Percentiles rank a stretch among this genome's conserved stretches.
Evolutionary conservation across 2,888 invertebrate species (phyloP).

Genomic region (Volucella bombylans): DNA sequence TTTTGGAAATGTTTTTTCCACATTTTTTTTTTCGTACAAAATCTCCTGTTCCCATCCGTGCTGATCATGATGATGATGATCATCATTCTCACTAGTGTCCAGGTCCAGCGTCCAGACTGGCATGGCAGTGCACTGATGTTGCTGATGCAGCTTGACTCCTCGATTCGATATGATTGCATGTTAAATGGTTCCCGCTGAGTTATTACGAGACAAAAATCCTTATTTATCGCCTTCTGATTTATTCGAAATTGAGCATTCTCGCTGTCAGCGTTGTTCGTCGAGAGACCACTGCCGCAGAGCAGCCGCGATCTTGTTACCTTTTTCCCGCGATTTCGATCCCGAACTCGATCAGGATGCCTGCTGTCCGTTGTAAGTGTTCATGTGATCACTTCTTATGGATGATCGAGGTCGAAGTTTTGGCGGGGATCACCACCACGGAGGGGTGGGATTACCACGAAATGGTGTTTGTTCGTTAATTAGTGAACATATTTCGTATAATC

Average conservation of each 20-base stretch:
- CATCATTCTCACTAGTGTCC: too few relatives aligned
- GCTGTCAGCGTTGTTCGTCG: slow-evolving; percentile 64
- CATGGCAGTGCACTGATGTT: slow-evolving; percentile 44
- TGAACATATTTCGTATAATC: slow-evolving; percentile 83
- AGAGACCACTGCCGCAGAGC: slow-evolving; percentile 11
- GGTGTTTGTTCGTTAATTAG: slow-evolving; percentile 82
- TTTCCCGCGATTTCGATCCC: slow-evolving; percentile 16
- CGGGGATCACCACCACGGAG: slow-evolving; percentile 18
- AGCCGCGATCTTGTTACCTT: slow-evolving; percentile 66
- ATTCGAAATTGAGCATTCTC: slow-evolving; percentile 80
- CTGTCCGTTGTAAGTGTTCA: slow-evolving; percentile 64
- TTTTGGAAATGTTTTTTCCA: slow-evolving; percentile 33
- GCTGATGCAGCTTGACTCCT: slow-evolving; percentile 79
- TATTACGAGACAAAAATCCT: slow-evolving; percentile 83
- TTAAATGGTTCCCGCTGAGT: slow-evolving; percentile 82
- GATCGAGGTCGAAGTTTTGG: slow-evolving; percentile 10
- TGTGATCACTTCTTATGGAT: slow-evolving; percentile 59
- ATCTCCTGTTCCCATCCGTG: slow-evolving; percentile 38
- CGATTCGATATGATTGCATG: slow-evolving; percentile 82
- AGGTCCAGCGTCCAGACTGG: slow-evolving; percentile 9
- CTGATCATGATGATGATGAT: slow-evolving; percentile 14
- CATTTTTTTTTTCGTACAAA: background rate
- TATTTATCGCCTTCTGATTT: slow-evolving; percentile 83
- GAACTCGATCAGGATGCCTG: slow-evolving; percentile 14
- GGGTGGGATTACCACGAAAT: slow-evolving; percentile 73